phyloP scores from a whole-genome alignment of 2,113 vertebrate species.

The Psophia crepitans region DNA sequence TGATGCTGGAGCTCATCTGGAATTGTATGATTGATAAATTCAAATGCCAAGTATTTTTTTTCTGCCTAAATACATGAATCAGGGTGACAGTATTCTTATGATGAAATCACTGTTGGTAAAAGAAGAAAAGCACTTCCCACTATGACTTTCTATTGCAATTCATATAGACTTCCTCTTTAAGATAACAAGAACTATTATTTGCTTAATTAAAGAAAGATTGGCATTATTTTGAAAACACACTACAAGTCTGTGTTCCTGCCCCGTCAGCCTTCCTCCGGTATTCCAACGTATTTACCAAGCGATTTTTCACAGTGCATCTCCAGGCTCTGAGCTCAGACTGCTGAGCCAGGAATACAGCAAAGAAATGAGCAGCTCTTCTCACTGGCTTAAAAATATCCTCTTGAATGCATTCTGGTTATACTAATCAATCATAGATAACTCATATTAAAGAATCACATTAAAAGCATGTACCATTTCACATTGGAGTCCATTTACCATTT shows the following conservation, averaged over 20 bases:
- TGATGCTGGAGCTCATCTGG: constrained; percentile 66
- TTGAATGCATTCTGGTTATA: background rate
- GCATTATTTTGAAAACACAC: background rate
- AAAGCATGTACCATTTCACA: background rate
- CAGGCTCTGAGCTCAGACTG: background rate
- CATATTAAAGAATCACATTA: background rate
- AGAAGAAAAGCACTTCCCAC: background rate
- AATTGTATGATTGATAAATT: constrained; percentile 69
- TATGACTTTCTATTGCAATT: constrained; percentile 3
- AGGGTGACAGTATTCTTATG: constrained; percentile 69
- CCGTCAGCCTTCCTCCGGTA: background rate
- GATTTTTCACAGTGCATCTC: background rate
- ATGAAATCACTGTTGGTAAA: constrained; percentile 57
- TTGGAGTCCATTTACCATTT: background rate
- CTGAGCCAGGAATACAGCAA: background rate
- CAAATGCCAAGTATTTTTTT: constrained; percentile 68
- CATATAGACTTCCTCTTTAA: background rate
- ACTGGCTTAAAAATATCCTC: background rate
- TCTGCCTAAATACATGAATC: constrained; percentile 62
- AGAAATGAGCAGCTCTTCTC: background rate
- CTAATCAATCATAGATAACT: background rate
- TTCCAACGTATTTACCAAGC: background rate
- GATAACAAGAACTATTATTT: background rate
- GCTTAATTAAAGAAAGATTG: background rate
- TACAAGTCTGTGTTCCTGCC: background rate